Evolutionary conservation across 2,113 vertebrate species (phyloP), one percentile per base, ranked within the genome.

Genomic region (Bombycilla garrulus): DNA sequence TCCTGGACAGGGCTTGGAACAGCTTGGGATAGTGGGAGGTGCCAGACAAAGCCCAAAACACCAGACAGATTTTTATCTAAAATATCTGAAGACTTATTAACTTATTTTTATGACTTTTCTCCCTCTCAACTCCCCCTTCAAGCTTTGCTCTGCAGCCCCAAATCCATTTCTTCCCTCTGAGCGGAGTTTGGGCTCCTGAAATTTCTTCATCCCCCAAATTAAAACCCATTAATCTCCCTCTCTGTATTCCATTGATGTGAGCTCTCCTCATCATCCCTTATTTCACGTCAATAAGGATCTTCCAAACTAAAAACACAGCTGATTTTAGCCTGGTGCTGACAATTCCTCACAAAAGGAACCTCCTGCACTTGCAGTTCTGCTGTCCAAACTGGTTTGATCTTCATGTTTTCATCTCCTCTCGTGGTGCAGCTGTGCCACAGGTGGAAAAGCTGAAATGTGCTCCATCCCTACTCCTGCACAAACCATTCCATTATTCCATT

Each of bases 221-320:
- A 80, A 77, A 83, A 13, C n/a, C 7, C 31, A 70, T 28, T 38
- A 8, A 57, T 26, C 29, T 35, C 56, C n/a, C 73, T 56, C 44
- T 35, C 12, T 36, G 16, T 10, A 10, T 36, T 77, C 76, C 29
- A 8, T 0, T 24, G 44, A 61, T 18, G 4, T 0, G 3, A 78
- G 3, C n/a, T 71, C 67, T 78, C 35, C 38, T 51, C 38, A 2
- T n/a, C 60, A 77, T 8, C 38, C 35, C n/a, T 51, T 62, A 42
- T 40, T 81, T 78, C 19, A 17, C 33, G 67, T 28, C 89, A 78
- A 33, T 29, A 92, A 81, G n/a, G 54, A 73, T 8, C 47, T 70
- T 26, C 35, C 9, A n/a, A 81, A 58, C 47, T 38, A 51, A 86
- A 81, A 85, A 28, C 6, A 67, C 5, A 4, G 35, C 60, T 44